Conservation (phyloP, 2,113 vertebrate species). For the Tonatia bakeri region DNA sequence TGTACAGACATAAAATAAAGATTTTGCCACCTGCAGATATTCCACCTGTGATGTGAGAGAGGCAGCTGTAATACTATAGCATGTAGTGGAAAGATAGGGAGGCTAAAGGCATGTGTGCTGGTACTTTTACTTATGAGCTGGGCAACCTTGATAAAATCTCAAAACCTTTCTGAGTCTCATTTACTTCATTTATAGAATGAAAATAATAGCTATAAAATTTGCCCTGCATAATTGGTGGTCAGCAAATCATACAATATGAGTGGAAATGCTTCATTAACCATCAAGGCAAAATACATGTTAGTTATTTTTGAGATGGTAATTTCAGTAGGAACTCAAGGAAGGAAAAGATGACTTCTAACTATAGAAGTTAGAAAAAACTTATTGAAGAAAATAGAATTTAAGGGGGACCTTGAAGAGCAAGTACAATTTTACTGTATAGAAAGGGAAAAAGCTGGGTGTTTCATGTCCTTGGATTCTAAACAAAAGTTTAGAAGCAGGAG, state of each 20-base stretch:
- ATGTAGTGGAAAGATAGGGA: not conserved
- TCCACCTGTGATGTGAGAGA: not conserved
- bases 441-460: not conserved
- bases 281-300: not conserved
- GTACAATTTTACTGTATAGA: not conserved
- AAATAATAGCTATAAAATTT: not conserved
- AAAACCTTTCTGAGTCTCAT: not conserved
- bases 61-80: not conserved
- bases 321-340: not conserved
- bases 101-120: not conserved
- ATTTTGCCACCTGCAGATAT: not conserved
- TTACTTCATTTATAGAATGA: not conserved
- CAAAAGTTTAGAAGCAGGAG: slow-evolving; percentile 1
- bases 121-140: not conserved
- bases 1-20: not conserved
- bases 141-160: not conserved
- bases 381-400: not conserved
- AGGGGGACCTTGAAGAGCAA: not conserved
- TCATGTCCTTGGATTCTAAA: not conserved
- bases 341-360: not conserved
- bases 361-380: not conserved
- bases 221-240: not conserved
- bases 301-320: not conserved
- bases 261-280: not conserved
- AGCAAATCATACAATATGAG: not conserved